Percentiles rank a stretch among this genome's conserved stretches.
Conservation (phyloP, 2,888 invertebrate genomes). For the Nebria salina region DNA sequence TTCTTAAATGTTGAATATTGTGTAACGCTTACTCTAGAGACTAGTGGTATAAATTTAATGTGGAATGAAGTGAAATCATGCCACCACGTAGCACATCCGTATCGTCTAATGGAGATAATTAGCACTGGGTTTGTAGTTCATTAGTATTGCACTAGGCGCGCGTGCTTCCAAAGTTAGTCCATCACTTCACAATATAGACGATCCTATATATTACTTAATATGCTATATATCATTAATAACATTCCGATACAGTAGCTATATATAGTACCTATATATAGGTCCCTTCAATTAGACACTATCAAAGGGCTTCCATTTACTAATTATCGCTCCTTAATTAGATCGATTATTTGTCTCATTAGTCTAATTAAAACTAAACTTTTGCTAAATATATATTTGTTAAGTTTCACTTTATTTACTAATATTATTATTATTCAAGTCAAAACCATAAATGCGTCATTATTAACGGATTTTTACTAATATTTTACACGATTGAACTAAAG, state of each 20-base stretch:
- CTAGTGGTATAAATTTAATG: neutral
- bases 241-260: neutral
- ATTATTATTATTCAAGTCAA: too few species aligned
- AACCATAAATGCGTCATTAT: too few species aligned
- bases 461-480: too few species aligned
- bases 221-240: neutral
- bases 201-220: neutral
- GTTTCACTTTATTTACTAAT: neutral
- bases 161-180: neutral
- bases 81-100: constrained; percentile 5
- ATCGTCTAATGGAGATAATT: constrained; percentile 33
- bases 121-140: constrained; percentile 10
- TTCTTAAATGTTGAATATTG: too few species aligned
- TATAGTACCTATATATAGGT: neutral
- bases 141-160: neutral
- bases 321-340: neutral
- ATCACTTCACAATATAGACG: neutral
- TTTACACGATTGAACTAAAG: too few species aligned
- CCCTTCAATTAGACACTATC: neutral
- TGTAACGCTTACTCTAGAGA: too few species aligned
- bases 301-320: neutral
- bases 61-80: neutral
- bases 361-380: neutral
- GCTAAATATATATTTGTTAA: too few species aligned
- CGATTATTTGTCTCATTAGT: neutral